Base-by-base conservation (phyloP, 2,888 invertebrate species). In the Spodoptera littoralis region DNA sequence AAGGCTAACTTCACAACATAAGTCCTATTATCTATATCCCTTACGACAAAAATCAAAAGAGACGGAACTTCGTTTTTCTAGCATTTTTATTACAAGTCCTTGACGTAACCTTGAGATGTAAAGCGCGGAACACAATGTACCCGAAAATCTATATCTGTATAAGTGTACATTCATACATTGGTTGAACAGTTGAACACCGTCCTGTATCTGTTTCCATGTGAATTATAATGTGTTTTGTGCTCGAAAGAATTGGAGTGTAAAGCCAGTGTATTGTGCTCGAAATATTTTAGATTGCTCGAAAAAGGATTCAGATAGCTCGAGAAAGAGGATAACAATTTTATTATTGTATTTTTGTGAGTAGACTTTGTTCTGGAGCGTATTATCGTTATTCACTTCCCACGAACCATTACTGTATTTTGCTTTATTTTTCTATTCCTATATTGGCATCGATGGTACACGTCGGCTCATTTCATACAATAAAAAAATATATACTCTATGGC, bases 161-260 rank as follows among this genome's bases (percentile, higher is more conserved):
- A 18, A 18, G 18, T 18, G 11, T 55, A 51, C 22, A 67, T 65
- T 67, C 48, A 24, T 52, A 67, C 36, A 41, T 57, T 51, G 44
- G 18, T 44, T 36, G 36, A 36, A 36, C 36, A 36, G 36, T 18
- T 47, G 54, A 67, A 57, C 22, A 59, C 9, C 49, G 22, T 56
- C 44, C 49, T 50, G 46, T 68, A 67, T 73, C 54, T 65, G 36
- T 55, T 73, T 61, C 55, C 74, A 61, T 68, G 73, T 46, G 55
- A 51, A 51, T 68, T 61, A 66, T 67, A 60, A 58, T 68, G 49
- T 58, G 45, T 48, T 68, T 43, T 46, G 12, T 54, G 46, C 58
- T 42, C n/a, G 8, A 41, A n/a, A 36, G 52, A 22, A n/a, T 1
- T 66, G 43, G n/a, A 52, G 48, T 55, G 74, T 59, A 2, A 47